A percentile compares a stretch with the other conserved stretches of the same genome.
Evolutionary conservation across 2,113 vertebrate species (phyloP).

Genomic region (Rhagologus leucostigma): DNA sequence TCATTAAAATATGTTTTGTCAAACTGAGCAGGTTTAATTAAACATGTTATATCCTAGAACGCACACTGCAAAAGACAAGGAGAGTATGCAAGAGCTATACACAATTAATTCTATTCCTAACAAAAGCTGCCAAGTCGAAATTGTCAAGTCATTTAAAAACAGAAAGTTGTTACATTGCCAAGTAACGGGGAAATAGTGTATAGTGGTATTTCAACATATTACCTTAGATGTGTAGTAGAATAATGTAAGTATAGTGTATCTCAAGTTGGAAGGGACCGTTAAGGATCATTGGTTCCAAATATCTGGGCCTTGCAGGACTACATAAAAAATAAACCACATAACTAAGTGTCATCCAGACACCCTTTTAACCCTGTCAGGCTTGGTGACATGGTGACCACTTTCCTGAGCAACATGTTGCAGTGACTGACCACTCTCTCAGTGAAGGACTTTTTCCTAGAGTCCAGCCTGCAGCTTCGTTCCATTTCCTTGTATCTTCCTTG

Average conservation of each 20-base stretch:
- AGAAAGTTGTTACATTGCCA: no score
- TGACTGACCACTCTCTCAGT: neutral
- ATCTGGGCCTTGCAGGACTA: neutral
- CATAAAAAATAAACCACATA: accelerated
- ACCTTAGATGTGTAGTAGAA: neutral
- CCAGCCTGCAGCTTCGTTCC: neutral
- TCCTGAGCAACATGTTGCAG: neutral
- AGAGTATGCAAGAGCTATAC: neutral
- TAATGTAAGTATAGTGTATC: neutral
- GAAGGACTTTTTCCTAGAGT: neutral
- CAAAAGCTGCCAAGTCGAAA: neutral
- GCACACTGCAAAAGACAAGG: neutral
- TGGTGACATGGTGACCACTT: neutral
- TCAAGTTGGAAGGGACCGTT: neutral
- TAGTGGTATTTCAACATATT: neutral
- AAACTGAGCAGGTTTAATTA: neutral
- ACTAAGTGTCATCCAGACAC: neutral
- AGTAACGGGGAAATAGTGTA: neutral
- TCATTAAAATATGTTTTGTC: neutral
- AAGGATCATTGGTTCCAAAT: neutral
- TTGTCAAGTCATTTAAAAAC: neutral
- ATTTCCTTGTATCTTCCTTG: neutral
- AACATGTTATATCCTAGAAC: neutral
- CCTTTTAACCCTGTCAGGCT: neutral
- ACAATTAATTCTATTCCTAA: neutral